Evolutionary conservation across 64 coral and sea anemone species (phyloP), one percentile per base, ranked within the genome.

Genomic region (Stylophora pistillata): DNA sequence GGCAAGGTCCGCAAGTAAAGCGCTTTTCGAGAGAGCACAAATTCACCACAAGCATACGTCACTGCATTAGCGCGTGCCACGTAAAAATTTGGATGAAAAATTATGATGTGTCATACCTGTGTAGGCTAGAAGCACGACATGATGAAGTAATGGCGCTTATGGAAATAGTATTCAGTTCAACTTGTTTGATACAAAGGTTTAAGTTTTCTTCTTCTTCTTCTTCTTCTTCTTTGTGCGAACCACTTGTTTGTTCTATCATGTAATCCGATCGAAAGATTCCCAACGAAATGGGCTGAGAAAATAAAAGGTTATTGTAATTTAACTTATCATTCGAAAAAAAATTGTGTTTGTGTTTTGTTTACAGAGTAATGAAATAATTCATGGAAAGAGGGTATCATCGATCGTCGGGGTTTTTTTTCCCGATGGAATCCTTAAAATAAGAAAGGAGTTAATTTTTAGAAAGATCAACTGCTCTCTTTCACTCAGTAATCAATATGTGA

Each of bases 131-230:
- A 15, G 18, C 29, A 14, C 13, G 71, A 14, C 0, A 73, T 3
- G 71, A 31, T 5, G 29, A 33, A 13, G 71, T 16, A 0, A 32
- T 73, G 3, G 29, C 28, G 5, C 71, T 18, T 17, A 73, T 13
- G 32, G 95, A 81, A 65, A 98, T 93, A 12, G 95, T 94, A 84
- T 98, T 98, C n/a, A 98, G 26, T 81, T 98, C 95, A 82, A 98
- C 87, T 60, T 94, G 93, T 52, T 94, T 94, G 13, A 94, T 94
- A 18, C 53, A 74, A 55, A 91, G 25, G 14, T 47, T 47, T 47
- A 47, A 47, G 37, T 47, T 47, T 47, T 88, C 27, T 31, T 63
- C 65, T 30, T 32, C 15, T 5, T 34, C 29, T 20, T 78, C 61
- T 31, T 85, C 63, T 5, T 0, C 55, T 30, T 85, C 33, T 4